Evolutionary conservation across 1,140 invertebrate genomes (phyloP).

Genomic region (Drosophila miranda): DNA sequence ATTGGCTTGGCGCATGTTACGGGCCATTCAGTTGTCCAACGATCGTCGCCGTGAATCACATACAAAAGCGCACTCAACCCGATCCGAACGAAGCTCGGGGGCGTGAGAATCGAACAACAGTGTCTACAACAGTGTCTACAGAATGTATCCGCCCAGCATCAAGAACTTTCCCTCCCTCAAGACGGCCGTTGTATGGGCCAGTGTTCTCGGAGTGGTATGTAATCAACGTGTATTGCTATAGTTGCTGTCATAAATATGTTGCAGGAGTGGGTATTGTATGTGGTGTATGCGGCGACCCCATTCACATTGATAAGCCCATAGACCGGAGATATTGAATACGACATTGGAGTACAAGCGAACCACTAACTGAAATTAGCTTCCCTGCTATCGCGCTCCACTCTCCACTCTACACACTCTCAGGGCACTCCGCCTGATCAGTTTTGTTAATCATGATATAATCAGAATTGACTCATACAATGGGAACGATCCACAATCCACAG

Average conservation of each 20-base stretch:
- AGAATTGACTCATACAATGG: conserved; percentile 25
- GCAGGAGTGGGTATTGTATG: background rate
- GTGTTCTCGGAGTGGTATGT: conserved; percentile 70
- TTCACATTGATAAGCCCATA: conserved; percentile 30
- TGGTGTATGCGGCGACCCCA: conserved; percentile 33
- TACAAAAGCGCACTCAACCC: conserved; percentile 50
- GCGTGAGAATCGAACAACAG: conserved; percentile 25
- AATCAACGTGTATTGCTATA: conserved; percentile 2
- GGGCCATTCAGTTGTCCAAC: conserved; percentile 53
- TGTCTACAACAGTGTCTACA: conserved; percentile 18
- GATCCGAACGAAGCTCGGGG: conserved; percentile 29
- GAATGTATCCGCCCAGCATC: conserved; percentile 56
- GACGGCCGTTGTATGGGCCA: conserved; percentile 56
- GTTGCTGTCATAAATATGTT: background rate
- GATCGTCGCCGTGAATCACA: conserved; percentile 39
- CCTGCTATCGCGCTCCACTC: background rate
- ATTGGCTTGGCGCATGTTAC: conserved; percentile 66
- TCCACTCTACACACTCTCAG: background rate
- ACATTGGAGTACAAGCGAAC: background rate
- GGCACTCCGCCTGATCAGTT: conserved; percentile 5
- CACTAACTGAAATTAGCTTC: conserved; percentile 24
- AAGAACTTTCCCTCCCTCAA: conserved; percentile 61
- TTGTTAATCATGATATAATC: conserved; percentile 11
- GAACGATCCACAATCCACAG: conserved; percentile 3
- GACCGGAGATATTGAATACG: conserved; percentile 1